Conservation (phyloP, 2,888 invertebrate genomes). For the Liodrosophila aerea region DNA sequence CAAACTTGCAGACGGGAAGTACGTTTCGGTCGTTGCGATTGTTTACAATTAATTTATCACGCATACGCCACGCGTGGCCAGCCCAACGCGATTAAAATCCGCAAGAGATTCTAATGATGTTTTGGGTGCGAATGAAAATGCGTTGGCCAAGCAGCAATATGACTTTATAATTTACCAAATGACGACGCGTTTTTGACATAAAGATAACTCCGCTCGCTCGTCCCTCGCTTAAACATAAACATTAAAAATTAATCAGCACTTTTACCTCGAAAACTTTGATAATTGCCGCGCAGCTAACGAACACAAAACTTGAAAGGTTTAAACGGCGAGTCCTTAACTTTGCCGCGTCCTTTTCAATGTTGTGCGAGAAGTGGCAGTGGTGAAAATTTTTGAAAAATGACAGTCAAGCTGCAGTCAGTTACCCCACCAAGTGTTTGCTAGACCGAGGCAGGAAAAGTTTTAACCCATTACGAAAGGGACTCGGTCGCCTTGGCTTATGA, state of each 20-base stretch:
- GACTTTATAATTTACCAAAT: constrained; percentile 72
- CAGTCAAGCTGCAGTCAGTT: constrained; percentile 19
- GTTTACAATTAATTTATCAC: constrained; percentile 49
- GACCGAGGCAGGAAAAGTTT: constrained; percentile 52
- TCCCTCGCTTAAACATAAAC: constrained; percentile 59
- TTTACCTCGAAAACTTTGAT: constrained; percentile 69
- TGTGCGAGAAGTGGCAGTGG: constrained; percentile 22
- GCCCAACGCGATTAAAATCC: constrained; percentile 21
- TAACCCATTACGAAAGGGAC: constrained; percentile 44
- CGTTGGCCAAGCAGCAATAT: constrained; percentile 39
- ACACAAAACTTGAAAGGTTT: constrained; percentile 41
- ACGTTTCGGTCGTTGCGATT: constrained; percentile 12
- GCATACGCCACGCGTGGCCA: constrained; percentile 30
- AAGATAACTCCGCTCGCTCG: background rate
- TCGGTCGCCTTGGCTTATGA: background rate
- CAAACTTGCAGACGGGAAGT: background rate
- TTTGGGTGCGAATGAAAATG: constrained; percentile 1
- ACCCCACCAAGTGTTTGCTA: constrained; percentile 18
- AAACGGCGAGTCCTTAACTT: constrained; percentile 29
- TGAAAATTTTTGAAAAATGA: constrained; percentile 57
- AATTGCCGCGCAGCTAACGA: constrained; percentile 51
- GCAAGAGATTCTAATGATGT: background rate
- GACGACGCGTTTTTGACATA: constrained; percentile 48
- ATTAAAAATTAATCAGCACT: constrained; percentile 80
- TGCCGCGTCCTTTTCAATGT: constrained; percentile 4